Conservation (phyloP, 2,888 invertebrate species). For the Monopis laevigella region DNA sequence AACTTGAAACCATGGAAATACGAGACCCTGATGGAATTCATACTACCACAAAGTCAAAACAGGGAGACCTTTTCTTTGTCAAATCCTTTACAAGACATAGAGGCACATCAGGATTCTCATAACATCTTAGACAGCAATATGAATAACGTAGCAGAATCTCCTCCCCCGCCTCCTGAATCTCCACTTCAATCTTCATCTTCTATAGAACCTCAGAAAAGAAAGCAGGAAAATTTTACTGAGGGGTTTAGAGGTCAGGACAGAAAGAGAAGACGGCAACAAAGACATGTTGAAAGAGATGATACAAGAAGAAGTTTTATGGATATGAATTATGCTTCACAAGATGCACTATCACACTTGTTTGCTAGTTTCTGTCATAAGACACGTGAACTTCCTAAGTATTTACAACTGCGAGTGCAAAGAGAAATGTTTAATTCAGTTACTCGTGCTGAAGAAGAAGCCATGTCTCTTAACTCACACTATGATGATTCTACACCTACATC, state of each 20-base stretch:
- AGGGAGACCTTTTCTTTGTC: background rate
- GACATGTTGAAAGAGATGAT: slow-evolving; percentile 18
- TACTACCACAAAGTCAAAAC: slow-evolving; percentile 12
- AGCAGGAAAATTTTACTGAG: slow-evolving; percentile 15
- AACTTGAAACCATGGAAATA: slow-evolving; percentile 22
- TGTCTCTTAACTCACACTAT: too few species aligned
- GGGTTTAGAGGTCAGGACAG: slow-evolving; percentile 12
- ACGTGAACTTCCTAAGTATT: slow-evolving; percentile 23
- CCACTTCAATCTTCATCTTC: slow-evolving; percentile 11
- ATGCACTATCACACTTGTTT: slow-evolving; percentile 24
- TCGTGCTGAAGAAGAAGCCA: slow-evolving; percentile 23
- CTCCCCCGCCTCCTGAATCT: slow-evolving; percentile 9
- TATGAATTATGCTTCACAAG: slow-evolving; percentile 14
- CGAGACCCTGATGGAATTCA: slow-evolving; percentile 21
- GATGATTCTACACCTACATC: too few species aligned
- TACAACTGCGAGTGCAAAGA: slow-evolving; percentile 27
- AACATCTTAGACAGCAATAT: slow-evolving; percentile 14
- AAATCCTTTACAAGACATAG: background rate
- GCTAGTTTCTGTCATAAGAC: slow-evolving; percentile 27
- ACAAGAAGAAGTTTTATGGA: slow-evolving; percentile 16
- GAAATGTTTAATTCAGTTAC: slow-evolving; percentile 24
- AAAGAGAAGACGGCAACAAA: slow-evolving; percentile 18
- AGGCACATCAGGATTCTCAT: slow-evolving; percentile 13
- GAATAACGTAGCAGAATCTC: slow-evolving; percentile 15
- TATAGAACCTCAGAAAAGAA: slow-evolving; percentile 15